Conservation (phyloP, 1,140 invertebrate genomes). For the Bombus difficillimus region DNA sequence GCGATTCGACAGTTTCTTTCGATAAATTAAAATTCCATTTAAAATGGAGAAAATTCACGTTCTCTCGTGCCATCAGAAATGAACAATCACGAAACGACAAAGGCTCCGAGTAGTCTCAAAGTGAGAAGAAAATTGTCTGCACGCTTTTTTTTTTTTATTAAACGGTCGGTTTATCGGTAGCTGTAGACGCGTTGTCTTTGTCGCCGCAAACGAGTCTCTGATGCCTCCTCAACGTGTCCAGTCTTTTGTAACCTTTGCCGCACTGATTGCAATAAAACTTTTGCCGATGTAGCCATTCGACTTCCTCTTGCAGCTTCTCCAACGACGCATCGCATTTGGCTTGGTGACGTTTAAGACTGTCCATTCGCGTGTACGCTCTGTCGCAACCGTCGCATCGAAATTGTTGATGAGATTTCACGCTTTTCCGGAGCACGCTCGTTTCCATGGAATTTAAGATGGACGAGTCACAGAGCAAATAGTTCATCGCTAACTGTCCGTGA, state of each 20-base stretch:
- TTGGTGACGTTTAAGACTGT: conserved; percentile 78
- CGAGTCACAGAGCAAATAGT: conserved; percentile 62
- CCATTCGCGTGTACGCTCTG: conserved; percentile 75
- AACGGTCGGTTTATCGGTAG: conserved; percentile 29
- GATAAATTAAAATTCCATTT: background rate
- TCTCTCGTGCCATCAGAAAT: background rate
- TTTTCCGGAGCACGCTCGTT: conserved; percentile 31
- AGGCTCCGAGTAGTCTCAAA: too few relatives aligned
- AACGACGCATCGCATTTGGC: conserved; percentile 73
- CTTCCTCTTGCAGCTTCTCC: conserved; percentile 54
- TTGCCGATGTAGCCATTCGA: conserved; percentile 54
- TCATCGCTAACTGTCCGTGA: conserved; percentile 58
- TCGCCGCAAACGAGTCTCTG: conserved; percentile 75
- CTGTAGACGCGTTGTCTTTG: conserved; percentile 44
- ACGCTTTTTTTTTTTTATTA: conserved; percentile 4
- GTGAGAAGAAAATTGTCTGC: background rate
- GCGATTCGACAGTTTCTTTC: background rate
- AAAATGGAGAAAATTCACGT: background rate
- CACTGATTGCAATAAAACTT: conserved; percentile 80
- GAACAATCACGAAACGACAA: background rate
- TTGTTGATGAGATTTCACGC: conserved; percentile 48
- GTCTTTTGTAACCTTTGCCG: conserved; percentile 80
- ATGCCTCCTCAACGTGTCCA: conserved; percentile 78
- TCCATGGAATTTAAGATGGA: conserved; percentile 53
- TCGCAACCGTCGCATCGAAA: conserved; percentile 75